Conservation (phyloP, 2,888 invertebrate genomes). For the Mimas tiliae region DNA sequence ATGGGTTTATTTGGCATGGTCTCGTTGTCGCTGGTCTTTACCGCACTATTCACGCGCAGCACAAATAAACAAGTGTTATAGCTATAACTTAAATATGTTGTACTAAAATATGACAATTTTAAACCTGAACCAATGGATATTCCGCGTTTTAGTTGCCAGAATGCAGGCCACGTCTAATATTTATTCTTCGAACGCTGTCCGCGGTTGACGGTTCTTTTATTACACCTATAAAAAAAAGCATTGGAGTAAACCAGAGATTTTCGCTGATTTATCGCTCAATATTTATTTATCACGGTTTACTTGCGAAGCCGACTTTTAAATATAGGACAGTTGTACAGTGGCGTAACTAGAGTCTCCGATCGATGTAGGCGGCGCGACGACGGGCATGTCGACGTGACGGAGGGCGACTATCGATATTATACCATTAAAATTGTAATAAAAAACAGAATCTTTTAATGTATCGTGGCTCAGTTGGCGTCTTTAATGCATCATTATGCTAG, state of each 20-base stretch:
- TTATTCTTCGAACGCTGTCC: conserved; percentile 71
- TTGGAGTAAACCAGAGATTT: conserved; percentile 73
- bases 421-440: not conserved
- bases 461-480: conserved; percentile 27
- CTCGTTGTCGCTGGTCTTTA: not conserved
- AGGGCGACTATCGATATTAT: not conserved
- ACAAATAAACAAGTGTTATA: conserved; percentile 32
- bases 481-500: conserved; percentile 48
- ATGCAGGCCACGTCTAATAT: conserved; percentile 72
- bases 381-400: not conserved
- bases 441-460: conserved; percentile 9
- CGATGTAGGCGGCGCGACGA: conserved; percentile 23
- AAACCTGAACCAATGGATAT: conserved; percentile 53
- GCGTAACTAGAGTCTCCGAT: conserved; percentile 55
- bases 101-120: conserved; percentile 32
- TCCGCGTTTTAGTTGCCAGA: conserved; percentile 60
- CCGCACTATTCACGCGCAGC: not conserved
- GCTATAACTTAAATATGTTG: conserved; percentile 22
- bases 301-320: conserved; percentile 60
- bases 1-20: not conserved
- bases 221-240: conserved; percentile 79
- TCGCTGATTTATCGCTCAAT: conserved; percentile 77
- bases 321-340: conserved; percentile 63
- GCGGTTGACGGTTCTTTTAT: conserved; percentile 82
- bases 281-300: conserved; percentile 81